phyloP scores from a whole-genome alignment of 1,140 invertebrate genomes.

The Drosophila tropicalis region DNA sequence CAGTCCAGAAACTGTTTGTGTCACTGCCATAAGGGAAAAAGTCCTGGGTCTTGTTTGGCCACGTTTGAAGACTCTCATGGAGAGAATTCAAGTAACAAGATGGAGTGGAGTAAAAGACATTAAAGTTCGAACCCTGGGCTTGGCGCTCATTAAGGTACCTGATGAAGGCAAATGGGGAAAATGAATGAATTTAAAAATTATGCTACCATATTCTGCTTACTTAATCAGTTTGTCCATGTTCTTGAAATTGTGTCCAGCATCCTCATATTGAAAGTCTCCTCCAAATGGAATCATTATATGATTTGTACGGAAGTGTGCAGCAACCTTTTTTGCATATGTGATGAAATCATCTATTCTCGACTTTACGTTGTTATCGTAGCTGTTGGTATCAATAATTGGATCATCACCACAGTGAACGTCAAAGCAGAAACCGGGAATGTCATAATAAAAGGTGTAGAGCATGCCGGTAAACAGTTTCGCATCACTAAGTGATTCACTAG shows the following conservation, averaged over 20 bases:
- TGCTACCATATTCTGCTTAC: slow-evolving; percentile 83
- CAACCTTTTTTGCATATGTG: slow-evolving; percentile 84
- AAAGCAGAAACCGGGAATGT: slow-evolving; percentile 95
- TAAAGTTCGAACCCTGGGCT: slow-evolving; percentile 85
- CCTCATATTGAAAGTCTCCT: slow-evolving; percentile 95
- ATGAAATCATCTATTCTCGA: slow-evolving; percentile 86
- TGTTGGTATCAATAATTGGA: slow-evolving; percentile 90
- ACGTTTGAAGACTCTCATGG: slow-evolving; percentile 87
- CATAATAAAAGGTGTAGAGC: slow-evolving; percentile 90
- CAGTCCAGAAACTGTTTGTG: slow-evolving; percentile 95
- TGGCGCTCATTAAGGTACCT: slow-evolving; percentile 84
- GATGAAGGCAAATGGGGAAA: background rate
- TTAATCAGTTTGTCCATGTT: slow-evolving; percentile 96
- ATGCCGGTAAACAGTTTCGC: slow-evolving; percentile 89
- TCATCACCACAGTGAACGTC: slow-evolving; percentile 93
- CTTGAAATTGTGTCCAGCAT: slow-evolving; percentile 92
- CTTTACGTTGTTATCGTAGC: slow-evolving; percentile 89
- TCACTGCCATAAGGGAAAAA: slow-evolving; percentile 97
- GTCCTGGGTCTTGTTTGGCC: slow-evolving; percentile 90
- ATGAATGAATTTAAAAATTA: no score
- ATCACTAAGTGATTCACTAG: slow-evolving; percentile 87
- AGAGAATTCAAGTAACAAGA: slow-evolving; percentile 95
- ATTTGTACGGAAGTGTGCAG: slow-evolving; percentile 86
- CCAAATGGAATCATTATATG: slow-evolving; percentile 97
- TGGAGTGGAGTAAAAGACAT: slow-evolving; percentile 87